phyloP scores from a whole-genome alignment of 2,888 invertebrate species.

The Gordius sp. region DNA sequence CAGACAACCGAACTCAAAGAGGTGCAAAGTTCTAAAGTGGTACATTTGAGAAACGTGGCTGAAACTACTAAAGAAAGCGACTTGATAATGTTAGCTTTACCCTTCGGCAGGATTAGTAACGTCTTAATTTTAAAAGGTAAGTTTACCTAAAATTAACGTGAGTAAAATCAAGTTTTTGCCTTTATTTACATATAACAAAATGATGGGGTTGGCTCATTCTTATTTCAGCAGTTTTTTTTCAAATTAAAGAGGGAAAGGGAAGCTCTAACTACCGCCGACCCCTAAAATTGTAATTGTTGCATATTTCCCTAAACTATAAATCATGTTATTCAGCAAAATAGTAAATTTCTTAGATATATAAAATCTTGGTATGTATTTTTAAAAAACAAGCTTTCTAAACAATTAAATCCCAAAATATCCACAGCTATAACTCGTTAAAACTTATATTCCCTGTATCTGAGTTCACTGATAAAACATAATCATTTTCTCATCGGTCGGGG shows the following conservation, averaged over 20 bases:
- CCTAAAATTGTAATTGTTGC: background rate
- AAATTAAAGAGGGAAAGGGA: too few species aligned
- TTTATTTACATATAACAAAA: too few species aligned
- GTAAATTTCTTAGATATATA: background rate
- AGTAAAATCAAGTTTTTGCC: too few species aligned
- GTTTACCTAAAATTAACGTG: too few species aligned
- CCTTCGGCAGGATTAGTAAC: background rate
- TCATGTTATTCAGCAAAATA: background rate
- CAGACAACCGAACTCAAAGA: too few species aligned
- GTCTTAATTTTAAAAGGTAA: slow-evolving; percentile 6
- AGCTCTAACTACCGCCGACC: too few species aligned
- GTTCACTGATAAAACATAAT: too few species aligned
- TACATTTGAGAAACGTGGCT: slow-evolving; percentile 7
- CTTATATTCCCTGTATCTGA: too few species aligned
- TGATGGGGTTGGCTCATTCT: too few species aligned
- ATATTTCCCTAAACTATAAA: background rate
- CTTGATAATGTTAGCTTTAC: background rate
- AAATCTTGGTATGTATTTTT: background rate
- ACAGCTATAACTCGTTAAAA: too few species aligned
- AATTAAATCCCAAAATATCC: background rate
- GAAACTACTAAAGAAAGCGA: background rate
- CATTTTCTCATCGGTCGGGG: too few species aligned
- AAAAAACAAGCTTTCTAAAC: background rate
- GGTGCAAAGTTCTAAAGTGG: background rate
- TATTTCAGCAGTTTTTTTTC: too few species aligned